phyloP scores from a whole-genome alignment of 1,140 invertebrate species.

The Atopsyche davidsoni region DNA sequence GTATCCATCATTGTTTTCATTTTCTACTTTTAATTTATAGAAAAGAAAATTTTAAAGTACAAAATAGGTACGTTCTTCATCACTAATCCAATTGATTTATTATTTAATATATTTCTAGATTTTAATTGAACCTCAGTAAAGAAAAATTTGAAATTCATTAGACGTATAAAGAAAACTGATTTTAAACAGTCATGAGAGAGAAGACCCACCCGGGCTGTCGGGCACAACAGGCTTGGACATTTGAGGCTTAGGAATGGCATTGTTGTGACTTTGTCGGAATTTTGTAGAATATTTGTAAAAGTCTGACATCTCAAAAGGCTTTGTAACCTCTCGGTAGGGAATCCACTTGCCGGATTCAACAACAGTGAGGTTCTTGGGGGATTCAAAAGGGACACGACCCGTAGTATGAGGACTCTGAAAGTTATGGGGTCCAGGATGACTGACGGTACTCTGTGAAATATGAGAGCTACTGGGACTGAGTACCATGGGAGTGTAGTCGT shows the following conservation, averaged over 20 bases:
- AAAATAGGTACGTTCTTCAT: too few species aligned
- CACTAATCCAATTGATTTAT: too few species aligned
- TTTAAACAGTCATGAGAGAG: not conserved
- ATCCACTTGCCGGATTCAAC: conserved; percentile 84
- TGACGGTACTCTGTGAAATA: not conserved
- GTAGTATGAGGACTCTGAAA: conserved; percentile 38
- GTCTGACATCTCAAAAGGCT: conserved; percentile 95
- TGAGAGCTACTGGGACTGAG: not conserved
- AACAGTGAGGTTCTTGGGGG: conserved; percentile 73
- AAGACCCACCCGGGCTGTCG: not conserved
- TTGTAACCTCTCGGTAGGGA: conserved; percentile 87
- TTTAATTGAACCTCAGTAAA: too few species aligned
- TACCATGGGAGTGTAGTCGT: not conserved
- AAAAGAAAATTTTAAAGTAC: too few species aligned
- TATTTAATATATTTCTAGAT: too few species aligned
- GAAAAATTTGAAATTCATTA: not conserved
- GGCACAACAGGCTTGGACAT: not conserved
- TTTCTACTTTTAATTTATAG: too few species aligned
- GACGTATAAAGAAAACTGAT: not conserved
- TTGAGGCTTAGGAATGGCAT: conserved; percentile 4
- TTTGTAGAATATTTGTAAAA: conserved; percentile 97
- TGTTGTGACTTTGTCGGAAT: conserved; percentile 59
- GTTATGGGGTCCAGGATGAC: not conserved
- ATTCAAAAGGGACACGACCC: conserved; percentile 58
- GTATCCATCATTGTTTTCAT: too few species aligned